A percentile compares a stretch with the other conserved stretches of the same genome.
Conservation (phyloP, 2,797 vertebrate genomes). For the Galaxias olidus region DNA sequence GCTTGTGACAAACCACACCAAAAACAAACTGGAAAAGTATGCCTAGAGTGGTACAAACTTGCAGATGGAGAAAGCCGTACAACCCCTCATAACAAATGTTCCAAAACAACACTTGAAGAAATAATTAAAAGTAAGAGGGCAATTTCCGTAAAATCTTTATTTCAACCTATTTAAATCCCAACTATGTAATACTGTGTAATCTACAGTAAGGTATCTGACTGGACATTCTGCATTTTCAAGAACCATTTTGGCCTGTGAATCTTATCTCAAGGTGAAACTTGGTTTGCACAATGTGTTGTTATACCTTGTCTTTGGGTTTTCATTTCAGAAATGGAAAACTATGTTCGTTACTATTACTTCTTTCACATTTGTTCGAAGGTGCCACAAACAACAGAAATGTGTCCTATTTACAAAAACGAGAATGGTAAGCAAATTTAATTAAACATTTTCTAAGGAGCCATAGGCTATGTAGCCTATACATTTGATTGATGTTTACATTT, state of each 20-base stretch:
- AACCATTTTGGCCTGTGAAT: too few relatives aligned
- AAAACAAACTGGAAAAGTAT: neutral
- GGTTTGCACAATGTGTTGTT: neutral
- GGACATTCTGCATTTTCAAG: too few relatives aligned
- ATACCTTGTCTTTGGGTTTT: conserved; percentile 15
- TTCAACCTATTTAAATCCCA: neutral
- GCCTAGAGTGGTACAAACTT: conserved; percentile 55
- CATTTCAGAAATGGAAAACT: conserved; percentile 52
- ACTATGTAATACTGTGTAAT: neutral
- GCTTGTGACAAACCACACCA: conserved; percentile 18
- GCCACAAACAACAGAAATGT: conserved; percentile 50
- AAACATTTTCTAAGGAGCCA: too few relatives aligned
- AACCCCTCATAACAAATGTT: conserved; percentile 17
- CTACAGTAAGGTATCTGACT: too few relatives aligned
- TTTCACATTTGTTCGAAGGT: conserved; percentile 47
- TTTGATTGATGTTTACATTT: neutral
- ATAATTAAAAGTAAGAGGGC: conserved; percentile 13
- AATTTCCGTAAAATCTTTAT: conserved; percentile 14
- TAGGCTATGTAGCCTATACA: neutral
- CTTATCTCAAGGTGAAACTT: too few relatives aligned
- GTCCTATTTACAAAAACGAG: conserved; percentile 59
- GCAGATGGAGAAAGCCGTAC: conserved; percentile 27
- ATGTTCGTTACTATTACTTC: conserved; percentile 64
- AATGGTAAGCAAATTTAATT: conserved; percentile 55
- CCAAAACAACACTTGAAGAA: neutral